Evolutionary conservation across 2,797 vertebrate species (phyloP).

Genomic region (Anabas testudineus): DNA sequence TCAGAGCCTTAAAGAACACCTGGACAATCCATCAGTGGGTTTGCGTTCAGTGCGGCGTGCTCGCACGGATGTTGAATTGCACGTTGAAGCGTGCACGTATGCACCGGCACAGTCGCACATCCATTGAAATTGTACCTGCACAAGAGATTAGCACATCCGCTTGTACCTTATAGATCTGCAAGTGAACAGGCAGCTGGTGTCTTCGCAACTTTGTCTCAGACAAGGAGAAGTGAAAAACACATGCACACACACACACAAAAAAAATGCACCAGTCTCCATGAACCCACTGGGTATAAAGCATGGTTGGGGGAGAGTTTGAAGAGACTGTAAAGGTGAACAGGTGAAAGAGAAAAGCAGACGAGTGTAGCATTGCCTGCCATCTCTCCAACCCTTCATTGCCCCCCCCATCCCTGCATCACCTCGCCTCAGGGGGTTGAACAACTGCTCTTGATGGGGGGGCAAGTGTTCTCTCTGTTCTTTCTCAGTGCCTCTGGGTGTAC

Average conservation of each 20-base stretch:
- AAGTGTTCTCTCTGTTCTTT: slow-evolving; percentile 83
- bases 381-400: slow-evolving; percentile 70
- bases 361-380: slow-evolving; percentile 77
- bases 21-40: slow-evolving; percentile 1
- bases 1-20: background rate
- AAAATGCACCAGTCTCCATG: slow-evolving; percentile 62
- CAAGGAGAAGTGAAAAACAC: slow-evolving; percentile 38
- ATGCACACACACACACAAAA: no score
- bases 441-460: slow-evolving; percentile 82
- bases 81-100: background rate
- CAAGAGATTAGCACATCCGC: slow-evolving; percentile 44
- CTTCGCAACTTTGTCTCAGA: slow-evolving; percentile 75
- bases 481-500: slow-evolving; percentile 78
- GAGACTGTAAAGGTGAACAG: slow-evolving; percentile 76
- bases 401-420: slow-evolving; percentile 81
- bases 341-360: slow-evolving; percentile 79
- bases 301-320: slow-evolving; percentile 70
- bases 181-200: slow-evolving; percentile 61
- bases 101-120: slow-evolving; percentile 10
- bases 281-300: slow-evolving; percentile 77
- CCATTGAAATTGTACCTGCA: slow-evolving; percentile 53
- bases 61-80: background rate
- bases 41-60: background rate
- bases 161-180: slow-evolving; percentile 61
- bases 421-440: slow-evolving; percentile 81